phyloP scores from a whole-genome alignment of 2,113 vertebrate genomes.

The Alosa alosa region DNA sequence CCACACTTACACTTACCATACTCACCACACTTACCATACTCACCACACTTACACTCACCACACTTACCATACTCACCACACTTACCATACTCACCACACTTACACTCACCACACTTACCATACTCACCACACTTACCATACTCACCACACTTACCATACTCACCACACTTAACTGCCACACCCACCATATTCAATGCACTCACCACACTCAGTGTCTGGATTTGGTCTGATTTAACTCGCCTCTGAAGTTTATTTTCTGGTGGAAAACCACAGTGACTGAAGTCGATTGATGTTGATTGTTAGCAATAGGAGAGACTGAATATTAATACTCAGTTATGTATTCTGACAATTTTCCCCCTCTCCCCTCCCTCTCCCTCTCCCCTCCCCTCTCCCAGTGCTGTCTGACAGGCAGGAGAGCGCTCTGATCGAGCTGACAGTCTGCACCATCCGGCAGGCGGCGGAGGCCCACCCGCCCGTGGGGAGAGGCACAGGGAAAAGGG shows the following conservation, averaged over 20 bases:
- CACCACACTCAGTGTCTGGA: neutral
- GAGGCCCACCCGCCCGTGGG: slow-evolving; percentile 97
- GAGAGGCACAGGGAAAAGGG: slow-evolving; percentile 96
- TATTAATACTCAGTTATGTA: neutral
- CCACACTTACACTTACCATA: no score
- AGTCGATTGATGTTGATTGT: neutral
- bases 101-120: no score
- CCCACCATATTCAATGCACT: no score
- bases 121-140: no score
- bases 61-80: no score
- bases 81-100: no score
- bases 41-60: neutral
- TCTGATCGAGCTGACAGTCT: slow-evolving; percentile 94
- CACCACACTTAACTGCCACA: no score
- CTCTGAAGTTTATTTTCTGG: neutral
- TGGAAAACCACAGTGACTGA: neutral
- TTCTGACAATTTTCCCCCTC: neutral
- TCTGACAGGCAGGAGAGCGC: slow-evolving; percentile 92
- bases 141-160: no score
- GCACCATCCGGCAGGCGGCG: slow-evolving; percentile 94
- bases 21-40: neutral
- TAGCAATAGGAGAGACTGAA: neutral
- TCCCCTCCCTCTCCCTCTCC: neutral
- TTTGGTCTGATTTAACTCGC: neutral
- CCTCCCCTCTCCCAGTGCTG: neutral